phyloP scores from a whole-genome alignment of 1,140 invertebrate genomes.

The Lethrus apterus region DNA sequence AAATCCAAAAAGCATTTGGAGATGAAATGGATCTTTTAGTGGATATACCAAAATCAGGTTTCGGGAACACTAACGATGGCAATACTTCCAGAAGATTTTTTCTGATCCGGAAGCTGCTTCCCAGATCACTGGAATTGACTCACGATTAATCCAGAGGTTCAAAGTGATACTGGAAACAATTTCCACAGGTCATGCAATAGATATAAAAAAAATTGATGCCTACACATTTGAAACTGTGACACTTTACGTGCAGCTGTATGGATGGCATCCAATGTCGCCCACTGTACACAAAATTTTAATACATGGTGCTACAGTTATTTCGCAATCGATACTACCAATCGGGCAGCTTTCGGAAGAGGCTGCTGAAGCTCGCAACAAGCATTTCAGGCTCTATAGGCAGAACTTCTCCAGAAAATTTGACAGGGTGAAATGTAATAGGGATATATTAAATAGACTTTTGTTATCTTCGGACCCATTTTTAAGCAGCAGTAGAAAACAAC shows the following conservation, averaged over 20 bases:
- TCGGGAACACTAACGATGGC: no score
- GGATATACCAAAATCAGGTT: no score
- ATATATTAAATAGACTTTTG: conserved; percentile 3
- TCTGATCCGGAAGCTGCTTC: no score
- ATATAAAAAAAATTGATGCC: conserved; percentile 24
- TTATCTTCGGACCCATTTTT: not conserved
- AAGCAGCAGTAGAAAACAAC: not conserved
- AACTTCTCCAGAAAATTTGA: conserved; percentile 3
- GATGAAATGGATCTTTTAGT: no score
- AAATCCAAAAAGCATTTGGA: no score
- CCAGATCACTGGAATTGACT: no score
- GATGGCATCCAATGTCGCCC: conserved; percentile 38
- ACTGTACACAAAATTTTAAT: conserved; percentile 38
- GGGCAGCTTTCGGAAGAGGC: conserved; percentile 19
- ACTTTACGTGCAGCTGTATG: no score
- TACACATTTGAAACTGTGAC: conserved; percentile 23
- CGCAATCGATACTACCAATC: conserved; percentile 27
- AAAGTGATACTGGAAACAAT: no score
- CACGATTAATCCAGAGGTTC: no score
- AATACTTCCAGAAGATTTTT: no score
- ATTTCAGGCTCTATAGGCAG: conserved; percentile 1
- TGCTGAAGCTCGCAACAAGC: conserved; percentile 2
- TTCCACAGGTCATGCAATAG: no score
- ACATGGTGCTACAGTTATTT: conserved; percentile 26
- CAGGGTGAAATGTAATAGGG: conserved; percentile 3